Base-by-base conservation (phyloP, 2,113 vertebrate species). In the Hassar affinis region DNA sequence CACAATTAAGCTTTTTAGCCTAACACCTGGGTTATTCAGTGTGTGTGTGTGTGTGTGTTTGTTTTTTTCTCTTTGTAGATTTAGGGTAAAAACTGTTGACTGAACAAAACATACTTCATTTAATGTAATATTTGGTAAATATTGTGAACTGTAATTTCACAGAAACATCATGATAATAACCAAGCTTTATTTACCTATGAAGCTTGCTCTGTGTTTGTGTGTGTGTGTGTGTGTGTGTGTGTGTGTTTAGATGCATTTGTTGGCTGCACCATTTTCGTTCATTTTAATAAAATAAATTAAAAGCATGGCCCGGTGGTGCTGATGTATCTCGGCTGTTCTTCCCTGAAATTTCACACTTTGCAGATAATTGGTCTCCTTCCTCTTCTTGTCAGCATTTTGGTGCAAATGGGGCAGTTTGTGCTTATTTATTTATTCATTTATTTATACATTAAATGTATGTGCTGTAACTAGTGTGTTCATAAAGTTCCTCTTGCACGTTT, bases 331-430 rank as follows among this genome's bases (percentile, higher is more conserved):
- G 33, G 30, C 56, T 71, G 64, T n/a, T 72, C 64, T 33, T 52
- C 27, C 47, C 17, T 0, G 9, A 76, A 66, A 64, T 14, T 71
- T 80, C 59, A 62, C 68, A 84, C n/a, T 45, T 30, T 22, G 33
- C 20, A 35, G 49, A 35, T 80, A 80, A 83, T 84, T 86, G 77
- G 59, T 61, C 77, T 76, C 59, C 45, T 57, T 84, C 66, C 62
- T 75, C 25, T 38, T 80, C 72, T 27, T 12, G 47, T 87, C 86
- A 87, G 81, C 84, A 8, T 69, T 76, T 79, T 56, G 38, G 35
- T 77, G 27, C 57, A 51, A 75, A 85, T 54, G 49, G 57, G 61
- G 30, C 75, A 10, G 61, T 62, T 38, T 85, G 79, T 49, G 51
- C 72, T 64, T 52, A 9, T 38, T 27, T 35, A 18, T 10, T 27